These are phyloP conservation scores for Brachystomella parvula DNA, from an alignment of 1,140 invertebrate species.

Conservation along the genomic window DNA sequence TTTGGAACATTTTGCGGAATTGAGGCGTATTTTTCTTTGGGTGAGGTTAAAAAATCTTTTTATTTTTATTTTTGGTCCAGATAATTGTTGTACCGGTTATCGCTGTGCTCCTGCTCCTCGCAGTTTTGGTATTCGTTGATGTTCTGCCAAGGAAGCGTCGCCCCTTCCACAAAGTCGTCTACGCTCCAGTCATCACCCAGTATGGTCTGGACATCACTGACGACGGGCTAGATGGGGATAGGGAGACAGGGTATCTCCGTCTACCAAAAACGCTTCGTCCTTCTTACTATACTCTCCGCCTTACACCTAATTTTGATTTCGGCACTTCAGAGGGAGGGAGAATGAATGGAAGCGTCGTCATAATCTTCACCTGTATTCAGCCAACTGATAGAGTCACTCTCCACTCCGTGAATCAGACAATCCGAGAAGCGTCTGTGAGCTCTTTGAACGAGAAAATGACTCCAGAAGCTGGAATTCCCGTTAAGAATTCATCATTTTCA, in stretches of 20 bases:
- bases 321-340: background rate
- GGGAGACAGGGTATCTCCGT: background rate
- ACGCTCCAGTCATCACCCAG: background rate
- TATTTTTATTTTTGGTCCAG: too few relatives aligned
- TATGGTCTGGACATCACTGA: background rate
- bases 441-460: background rate
- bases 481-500: background rate
- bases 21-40: too few relatives aligned
- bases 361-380: conserved; percentile 11
- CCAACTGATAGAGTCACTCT: conserved; percentile 12
- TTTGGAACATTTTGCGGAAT: too few relatives aligned
- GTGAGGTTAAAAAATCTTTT: too few relatives aligned
- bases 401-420: conserved; percentile 9
- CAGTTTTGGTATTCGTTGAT: background rate
- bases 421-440: background rate
- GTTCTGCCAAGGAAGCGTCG: background rate
- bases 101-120: background rate
- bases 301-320: background rate
- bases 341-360: conserved; percentile 5
- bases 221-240: background rate
- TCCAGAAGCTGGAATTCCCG: background rate
- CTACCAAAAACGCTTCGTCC: background rate
- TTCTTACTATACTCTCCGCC: background rate
- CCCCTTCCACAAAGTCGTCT: background rate
- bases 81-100: background rate